A percentile compares a stretch with the other conserved stretches of the same genome.
phyloP scores from a whole-genome alignment of 2,888 invertebrate genomes.

The Spatulosminthurus flaviceps region DNA sequence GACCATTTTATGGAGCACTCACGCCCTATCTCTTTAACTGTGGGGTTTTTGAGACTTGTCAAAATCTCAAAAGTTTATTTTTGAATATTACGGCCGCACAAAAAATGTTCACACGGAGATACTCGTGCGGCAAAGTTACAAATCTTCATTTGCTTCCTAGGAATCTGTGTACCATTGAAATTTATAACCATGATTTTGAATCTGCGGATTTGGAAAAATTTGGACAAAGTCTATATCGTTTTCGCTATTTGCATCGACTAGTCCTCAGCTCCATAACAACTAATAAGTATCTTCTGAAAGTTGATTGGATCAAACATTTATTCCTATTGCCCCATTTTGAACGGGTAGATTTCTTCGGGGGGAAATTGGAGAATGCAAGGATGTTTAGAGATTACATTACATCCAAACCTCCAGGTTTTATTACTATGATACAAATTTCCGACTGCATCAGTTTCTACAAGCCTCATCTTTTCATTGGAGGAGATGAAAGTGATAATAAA shows the following conservation, averaged over 20 bases:
- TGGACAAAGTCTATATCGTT: not conserved
- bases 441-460: constrained; percentile 41
- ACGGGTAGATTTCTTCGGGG: constrained; percentile 26
- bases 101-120: not conserved
- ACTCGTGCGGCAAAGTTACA: constrained; percentile 7
- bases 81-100: constrained; percentile 25
- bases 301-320: constrained; percentile 22
- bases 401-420: constrained; percentile 1
- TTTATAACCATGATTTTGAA: constrained; percentile 27
- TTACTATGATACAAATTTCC: constrained; percentile 29
- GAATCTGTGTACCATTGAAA: not conserved
- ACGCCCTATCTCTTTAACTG: constrained; percentile 23
- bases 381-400: not conserved
- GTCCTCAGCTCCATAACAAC: not conserved
- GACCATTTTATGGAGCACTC: too few relatives aligned
- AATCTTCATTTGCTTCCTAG: constrained; percentile 31
- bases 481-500: too few relatives aligned
- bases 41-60: constrained; percentile 23
- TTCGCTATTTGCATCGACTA: not conserved
- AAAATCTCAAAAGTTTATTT: constrained; percentile 22
- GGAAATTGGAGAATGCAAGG: constrained; percentile 1
- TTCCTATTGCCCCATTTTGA: not conserved
- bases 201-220: not conserved
- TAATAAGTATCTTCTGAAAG: not conserved
- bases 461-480: too few relatives aligned